Evolutionary conservation across 2,797 vertebrate species (phyloP).

Genomic region (Cynopterus sphinx): DNA sequence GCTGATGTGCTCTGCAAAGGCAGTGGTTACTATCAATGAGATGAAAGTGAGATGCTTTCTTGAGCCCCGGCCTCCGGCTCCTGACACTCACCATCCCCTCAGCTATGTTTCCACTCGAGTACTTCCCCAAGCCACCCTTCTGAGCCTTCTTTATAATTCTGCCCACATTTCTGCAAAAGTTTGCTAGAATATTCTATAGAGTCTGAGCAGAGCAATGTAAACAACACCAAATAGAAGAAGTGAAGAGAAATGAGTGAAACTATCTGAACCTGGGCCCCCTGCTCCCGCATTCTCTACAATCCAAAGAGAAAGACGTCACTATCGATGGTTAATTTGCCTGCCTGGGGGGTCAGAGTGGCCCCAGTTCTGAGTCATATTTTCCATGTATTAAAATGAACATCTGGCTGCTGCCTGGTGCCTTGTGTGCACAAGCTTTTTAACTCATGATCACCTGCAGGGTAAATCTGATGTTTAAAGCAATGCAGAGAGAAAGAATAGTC

Average conservation of each 20-base stretch:
- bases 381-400: slow-evolving; percentile 76
- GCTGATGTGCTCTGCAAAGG: background rate
- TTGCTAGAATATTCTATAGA: background rate
- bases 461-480: background rate
- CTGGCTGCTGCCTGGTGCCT: slow-evolving; percentile 31
- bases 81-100: background rate
- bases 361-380: slow-evolving; percentile 65
- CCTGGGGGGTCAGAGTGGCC: background rate
- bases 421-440: background rate
- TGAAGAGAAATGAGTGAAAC: background rate
- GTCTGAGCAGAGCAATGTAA: background rate
- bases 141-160: background rate
- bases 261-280: background rate
- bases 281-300: background rate
- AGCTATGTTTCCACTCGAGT: background rate
- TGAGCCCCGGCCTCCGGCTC: background rate
- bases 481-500: background rate
- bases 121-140: background rate
- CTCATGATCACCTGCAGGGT: background rate
- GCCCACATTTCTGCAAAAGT: background rate
- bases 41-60: background rate
- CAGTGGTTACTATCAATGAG: no score
- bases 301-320: slow-evolving; percentile 19
- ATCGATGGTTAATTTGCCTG: slow-evolving; percentile 60
- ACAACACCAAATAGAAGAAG: background rate